A percentile compares a stretch with the other conserved stretches of the same genome.
Conservation (phyloP, 2,888 invertebrate species). For the Chrysolina americana region DNA sequence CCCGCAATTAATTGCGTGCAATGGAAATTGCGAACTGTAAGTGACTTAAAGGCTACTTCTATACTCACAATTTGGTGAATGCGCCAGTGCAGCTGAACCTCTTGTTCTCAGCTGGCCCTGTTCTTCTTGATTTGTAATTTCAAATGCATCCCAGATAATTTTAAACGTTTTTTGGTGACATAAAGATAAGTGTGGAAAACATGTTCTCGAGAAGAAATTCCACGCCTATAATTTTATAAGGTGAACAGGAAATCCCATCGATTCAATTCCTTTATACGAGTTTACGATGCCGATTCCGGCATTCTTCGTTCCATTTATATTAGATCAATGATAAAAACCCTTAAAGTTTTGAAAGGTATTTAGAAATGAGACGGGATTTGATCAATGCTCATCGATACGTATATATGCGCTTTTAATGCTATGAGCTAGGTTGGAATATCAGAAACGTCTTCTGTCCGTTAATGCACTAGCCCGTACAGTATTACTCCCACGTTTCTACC, state of each 20-base stretch:
- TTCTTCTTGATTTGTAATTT: no score
- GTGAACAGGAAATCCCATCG: slow-evolving; percentile 18
- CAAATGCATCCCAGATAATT: no score
- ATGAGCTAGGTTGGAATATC: slow-evolving; percentile 5
- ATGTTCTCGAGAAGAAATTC: neutral
- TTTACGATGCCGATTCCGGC: slow-evolving; percentile 20
- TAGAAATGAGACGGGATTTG: neutral
- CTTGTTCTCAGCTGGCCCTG: no score
- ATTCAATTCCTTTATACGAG: slow-evolving; percentile 10
- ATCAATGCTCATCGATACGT: slow-evolving; percentile 7
- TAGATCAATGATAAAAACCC: slow-evolving; percentile 10
- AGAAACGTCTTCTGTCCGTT: slow-evolving; percentile 10
- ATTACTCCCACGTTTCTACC: slow-evolving; percentile 22
- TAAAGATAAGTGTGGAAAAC: neutral
- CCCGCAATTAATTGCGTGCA: no score
- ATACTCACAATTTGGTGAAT: no score
- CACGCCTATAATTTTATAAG: slow-evolving; percentile 7
- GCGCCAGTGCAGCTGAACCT: no score
- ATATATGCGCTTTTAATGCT: slow-evolving; percentile 16
- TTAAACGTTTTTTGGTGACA: no score
- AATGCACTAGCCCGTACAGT: neutral
- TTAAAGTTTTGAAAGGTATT: slow-evolving; percentile 5
- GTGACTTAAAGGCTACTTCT: no score
- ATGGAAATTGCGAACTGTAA: no score
- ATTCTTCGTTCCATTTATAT: slow-evolving; percentile 16